These are phyloP conservation scores for Psittacula derbiana DNA, from an alignment of 2,797 vertebrate species.

Conservation along the genomic window DNA sequence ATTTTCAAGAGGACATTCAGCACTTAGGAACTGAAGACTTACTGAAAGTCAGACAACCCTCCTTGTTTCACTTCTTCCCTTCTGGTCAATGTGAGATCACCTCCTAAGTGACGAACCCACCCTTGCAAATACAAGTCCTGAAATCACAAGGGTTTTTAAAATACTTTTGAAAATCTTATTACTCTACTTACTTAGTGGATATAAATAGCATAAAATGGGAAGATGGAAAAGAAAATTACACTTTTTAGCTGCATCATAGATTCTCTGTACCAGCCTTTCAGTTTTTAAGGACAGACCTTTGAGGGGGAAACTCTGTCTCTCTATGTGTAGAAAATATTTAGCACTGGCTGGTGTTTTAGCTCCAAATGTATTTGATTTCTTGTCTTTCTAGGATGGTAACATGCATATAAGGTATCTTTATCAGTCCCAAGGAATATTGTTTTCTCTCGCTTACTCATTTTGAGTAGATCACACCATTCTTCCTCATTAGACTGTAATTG, in stretches of 20 bases:
- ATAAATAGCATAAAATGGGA: background rate
- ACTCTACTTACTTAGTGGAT: background rate
- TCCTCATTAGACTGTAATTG: slow-evolving; percentile 37
- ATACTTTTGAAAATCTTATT: background rate
- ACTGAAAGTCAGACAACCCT: background rate
- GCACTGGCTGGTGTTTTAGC: background rate
- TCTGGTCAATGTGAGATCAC: background rate
- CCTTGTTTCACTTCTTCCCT: background rate
- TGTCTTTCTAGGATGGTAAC: background rate
- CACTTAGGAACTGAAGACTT: background rate
- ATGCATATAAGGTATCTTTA: background rate
- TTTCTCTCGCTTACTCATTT: background rate
- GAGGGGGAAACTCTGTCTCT: background rate
- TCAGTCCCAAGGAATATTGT: background rate
- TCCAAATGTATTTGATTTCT: background rate
- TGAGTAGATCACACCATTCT: slow-evolving; percentile 9
- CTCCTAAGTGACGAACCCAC: background rate
- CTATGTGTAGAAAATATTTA: background rate
- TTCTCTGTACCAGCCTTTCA: background rate
- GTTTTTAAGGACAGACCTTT: background rate
- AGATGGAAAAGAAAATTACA: background rate
- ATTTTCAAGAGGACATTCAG: background rate
- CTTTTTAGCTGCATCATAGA: background rate
- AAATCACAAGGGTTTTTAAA: background rate
- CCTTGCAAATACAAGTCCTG: background rate